Evolutionary conservation across 2,888 invertebrate genomes (phyloP).

Genomic region (Julus scanicus): DNA sequence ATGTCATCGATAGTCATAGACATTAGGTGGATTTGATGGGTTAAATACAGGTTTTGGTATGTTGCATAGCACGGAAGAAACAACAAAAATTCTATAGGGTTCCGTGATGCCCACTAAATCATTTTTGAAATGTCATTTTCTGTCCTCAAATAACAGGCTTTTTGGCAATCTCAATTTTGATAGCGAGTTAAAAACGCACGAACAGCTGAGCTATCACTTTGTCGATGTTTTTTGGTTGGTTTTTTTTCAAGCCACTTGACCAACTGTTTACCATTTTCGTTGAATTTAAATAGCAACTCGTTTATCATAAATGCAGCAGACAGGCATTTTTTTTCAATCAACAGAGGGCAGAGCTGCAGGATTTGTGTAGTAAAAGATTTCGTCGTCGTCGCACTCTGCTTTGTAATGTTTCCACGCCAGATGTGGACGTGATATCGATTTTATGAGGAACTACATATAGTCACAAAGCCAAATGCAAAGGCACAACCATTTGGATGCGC

Average conservation of each 20-base stretch:
- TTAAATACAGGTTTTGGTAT: not conserved
- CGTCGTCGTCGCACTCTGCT: not conserved
- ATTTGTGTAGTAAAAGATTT: not conserved
- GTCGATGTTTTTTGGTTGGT: not conserved
- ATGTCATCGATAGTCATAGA: too few species aligned
- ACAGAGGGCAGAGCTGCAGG: constrained; percentile 38
- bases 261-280: not conserved
- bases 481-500: not conserved
- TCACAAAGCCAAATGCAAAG: not conserved
- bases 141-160: not conserved
- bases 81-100: not conserved
- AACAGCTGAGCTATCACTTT: constrained; percentile 17
- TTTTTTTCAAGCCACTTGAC: constrained; percentile 4
- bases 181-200: constrained; percentile 10
- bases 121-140: not conserved
- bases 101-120: not conserved
- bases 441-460: not conserved
- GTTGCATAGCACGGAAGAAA: not conserved
- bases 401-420: not conserved
- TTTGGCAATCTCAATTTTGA: not conserved
- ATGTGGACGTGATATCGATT: constrained; percentile 36
- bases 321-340: constrained; percentile 13
- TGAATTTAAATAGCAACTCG: not conserved
- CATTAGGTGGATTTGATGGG: not conserved
- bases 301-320: constrained; percentile 3